These are phyloP conservation scores for Vulpes ferrilata DNA, from an alignment of 2,113 vertebrate species.

Conservation along the genomic window DNA sequence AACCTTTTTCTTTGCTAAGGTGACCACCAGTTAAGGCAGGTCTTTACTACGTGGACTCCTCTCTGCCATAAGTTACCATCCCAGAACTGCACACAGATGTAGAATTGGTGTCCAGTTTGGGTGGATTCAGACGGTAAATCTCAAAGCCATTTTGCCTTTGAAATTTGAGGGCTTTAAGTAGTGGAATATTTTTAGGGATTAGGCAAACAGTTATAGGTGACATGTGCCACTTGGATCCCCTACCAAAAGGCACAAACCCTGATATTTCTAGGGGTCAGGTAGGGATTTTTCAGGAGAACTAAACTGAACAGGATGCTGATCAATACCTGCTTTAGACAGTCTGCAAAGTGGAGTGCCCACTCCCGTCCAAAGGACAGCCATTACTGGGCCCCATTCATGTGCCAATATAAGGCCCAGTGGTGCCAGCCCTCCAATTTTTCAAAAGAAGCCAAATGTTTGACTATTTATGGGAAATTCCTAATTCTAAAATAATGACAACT, in stretches of 20 bases:
- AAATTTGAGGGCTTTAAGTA: background rate
- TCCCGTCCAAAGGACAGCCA: background rate
- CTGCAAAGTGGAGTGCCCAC: background rate
- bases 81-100: background rate
- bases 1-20: background rate
- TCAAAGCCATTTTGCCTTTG: background rate
- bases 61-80: background rate
- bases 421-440: background rate
- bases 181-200: background rate
- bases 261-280: background rate
- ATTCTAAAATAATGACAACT: constrained; percentile 27
- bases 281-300: background rate
- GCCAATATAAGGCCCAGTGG: background rate
- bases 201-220: background rate
- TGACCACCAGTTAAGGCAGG: background rate
- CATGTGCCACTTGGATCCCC: background rate
- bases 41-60: background rate
- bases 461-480: background rate
- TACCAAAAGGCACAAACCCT: background rate
- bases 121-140: background rate
- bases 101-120: background rate
- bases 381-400: background rate
- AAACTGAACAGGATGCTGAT: background rate
- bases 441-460: background rate
- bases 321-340: background rate